A percentile compares a stretch with the other conserved stretches of the same genome.
phyloP scores from a whole-genome alignment of 2,888 invertebrate species.

The Ophion costatus region DNA sequence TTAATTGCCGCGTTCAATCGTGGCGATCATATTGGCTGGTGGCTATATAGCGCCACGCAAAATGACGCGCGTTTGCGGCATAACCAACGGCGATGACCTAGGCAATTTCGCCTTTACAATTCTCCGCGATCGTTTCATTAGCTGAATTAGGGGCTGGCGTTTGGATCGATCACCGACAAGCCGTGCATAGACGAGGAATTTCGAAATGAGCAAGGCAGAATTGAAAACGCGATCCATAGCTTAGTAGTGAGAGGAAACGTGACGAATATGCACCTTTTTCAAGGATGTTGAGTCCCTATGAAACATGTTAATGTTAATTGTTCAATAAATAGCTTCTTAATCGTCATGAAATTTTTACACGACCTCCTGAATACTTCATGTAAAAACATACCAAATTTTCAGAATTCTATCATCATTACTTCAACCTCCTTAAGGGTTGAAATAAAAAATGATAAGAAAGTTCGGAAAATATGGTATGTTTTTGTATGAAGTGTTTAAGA shows the following conservation, averaged over 20 bases:
- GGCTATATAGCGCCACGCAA: not conserved
- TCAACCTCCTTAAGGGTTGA: too few species aligned
- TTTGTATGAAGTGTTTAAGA: too few species aligned
- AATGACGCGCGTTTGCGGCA: slow-evolving; percentile 12
- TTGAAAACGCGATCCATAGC: not conserved
- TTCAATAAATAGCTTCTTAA: too few species aligned
- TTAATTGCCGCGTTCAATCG: slow-evolving; percentile 18
- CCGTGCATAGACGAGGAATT: slow-evolving; percentile 7
- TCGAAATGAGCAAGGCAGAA: not conserved
- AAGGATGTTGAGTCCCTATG: too few species aligned
- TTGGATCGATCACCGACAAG: slow-evolving; percentile 32
- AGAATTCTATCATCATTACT: too few species aligned
- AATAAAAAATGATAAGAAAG: too few species aligned
- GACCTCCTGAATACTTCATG: too few species aligned
- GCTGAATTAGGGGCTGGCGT: slow-evolving; percentile 14
- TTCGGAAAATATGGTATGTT: too few species aligned
- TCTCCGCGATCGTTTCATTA: slow-evolving; percentile 27
- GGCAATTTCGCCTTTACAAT: slow-evolving; percentile 33
- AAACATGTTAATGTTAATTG: too few species aligned
- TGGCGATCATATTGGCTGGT: not conserved
- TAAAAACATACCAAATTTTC: too few species aligned
- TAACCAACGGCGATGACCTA: slow-evolving; percentile 24
- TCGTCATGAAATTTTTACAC: too few species aligned
- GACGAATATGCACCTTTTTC: not conserved
- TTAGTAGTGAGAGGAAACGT: not conserved